phyloP scores from a whole-genome alignment of 2,113 vertebrate species.

The Ceyx margarethae region DNA sequence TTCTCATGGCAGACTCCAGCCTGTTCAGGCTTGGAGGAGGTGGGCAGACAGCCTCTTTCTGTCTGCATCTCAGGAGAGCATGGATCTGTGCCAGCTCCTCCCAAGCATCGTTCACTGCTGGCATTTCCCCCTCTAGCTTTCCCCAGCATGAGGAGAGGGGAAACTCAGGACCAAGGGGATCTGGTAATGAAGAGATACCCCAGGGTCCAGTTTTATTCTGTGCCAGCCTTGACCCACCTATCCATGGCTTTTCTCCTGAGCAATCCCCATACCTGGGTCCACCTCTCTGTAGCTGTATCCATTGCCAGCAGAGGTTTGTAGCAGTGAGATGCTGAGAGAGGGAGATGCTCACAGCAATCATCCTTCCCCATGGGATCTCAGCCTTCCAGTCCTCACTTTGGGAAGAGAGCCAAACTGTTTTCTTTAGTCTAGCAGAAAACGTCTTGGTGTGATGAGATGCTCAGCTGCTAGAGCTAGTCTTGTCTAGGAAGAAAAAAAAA shows the following conservation, averaged over 20 bases:
- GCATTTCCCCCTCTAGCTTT: neutral
- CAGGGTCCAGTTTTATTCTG: neutral
- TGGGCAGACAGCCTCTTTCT: neutral
- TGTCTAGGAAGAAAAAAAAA: too few relatives aligned
- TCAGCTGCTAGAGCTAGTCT: neutral
- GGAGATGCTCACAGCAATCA: neutral
- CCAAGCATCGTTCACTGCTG: neutral
- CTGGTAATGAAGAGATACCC: neutral
- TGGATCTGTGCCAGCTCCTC: neutral
- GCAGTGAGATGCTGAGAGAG: neutral
- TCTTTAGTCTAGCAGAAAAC: neutral
- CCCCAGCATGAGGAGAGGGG: too few relatives aligned
- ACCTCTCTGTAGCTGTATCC: neutral
- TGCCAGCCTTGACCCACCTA: neutral
- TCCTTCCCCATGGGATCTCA: neutral
- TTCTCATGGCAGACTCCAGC: neutral
- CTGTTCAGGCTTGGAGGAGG: neutral
- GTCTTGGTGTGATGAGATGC: neutral
- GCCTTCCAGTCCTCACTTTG: neutral
- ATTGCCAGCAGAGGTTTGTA: neutral
- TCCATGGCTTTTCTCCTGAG: neutral
- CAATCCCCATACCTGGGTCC: neutral
- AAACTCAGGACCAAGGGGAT: rapidly evolving
- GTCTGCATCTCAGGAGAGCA: neutral
- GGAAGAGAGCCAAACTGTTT: neutral